Conservation (phyloP, 2,113 vertebrate genomes). For the Python bivittatus region DNA sequence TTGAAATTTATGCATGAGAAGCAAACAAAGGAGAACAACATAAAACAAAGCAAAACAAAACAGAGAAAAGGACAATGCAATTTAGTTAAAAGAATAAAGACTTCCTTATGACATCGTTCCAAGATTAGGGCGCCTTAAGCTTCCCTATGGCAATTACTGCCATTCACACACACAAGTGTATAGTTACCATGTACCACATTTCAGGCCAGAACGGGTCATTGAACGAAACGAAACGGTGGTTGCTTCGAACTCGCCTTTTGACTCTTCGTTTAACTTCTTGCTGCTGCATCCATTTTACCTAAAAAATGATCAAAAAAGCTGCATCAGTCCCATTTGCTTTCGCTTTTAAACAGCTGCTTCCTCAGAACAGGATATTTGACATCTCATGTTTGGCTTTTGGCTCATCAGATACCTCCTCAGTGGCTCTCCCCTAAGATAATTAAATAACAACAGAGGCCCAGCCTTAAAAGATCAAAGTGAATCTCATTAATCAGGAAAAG, state of each 20-base stretch:
- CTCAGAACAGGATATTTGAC: background rate
- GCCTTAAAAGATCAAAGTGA: background rate
- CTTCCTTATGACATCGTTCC: background rate
- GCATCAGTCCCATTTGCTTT: background rate
- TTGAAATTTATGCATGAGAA: background rate
- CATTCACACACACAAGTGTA: background rate
- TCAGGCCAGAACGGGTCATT: conserved; percentile 91
- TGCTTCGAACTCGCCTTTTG: conserved; percentile 76
- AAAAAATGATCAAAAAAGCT: background rate
- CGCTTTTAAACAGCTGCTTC: background rate
- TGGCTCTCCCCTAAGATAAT: background rate
- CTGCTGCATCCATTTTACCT: conserved; percentile 91
- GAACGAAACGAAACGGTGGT: conserved; percentile 77
- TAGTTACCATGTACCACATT: conserved; percentile 96
- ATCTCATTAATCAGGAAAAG: background rate
- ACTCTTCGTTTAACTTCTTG: conserved; percentile 86
- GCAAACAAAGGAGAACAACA: background rate
- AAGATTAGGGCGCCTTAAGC: background rate
- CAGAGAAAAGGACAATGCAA: background rate
- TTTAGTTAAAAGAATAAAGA: background rate
- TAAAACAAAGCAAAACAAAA: background rate
- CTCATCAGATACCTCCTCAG: too few species aligned
- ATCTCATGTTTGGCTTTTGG: background rate
- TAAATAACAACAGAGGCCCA: background rate
- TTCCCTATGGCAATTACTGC: background rate